Evolutionary conservation across 2,797 vertebrate genomes (phyloP), one percentile per base, ranked within the genome.

Genomic region (Lutjanus campechanus): DNA sequence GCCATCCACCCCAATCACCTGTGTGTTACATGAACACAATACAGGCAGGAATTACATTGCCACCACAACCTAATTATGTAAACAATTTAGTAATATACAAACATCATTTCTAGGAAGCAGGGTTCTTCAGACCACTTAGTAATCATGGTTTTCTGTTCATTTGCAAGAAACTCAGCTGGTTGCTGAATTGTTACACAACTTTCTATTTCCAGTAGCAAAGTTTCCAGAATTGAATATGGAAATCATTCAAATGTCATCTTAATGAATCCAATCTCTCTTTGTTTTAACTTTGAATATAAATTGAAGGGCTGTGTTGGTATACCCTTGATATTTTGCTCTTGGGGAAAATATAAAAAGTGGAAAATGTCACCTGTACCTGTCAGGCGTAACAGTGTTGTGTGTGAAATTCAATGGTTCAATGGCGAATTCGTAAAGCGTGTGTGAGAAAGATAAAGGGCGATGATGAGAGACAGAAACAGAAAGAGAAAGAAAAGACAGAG

Each of bases 311-410:
- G 15, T 55, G 15, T 63, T 64, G 11, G 40, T 78, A 22, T 69
- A 58, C 20, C 40, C 19, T 76, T 75, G 36, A 65, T 85, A 62
- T 78, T 84, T 79, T 64, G 29, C 68, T 80, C 60, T 20, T 8
- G 5, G 51, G 56, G 19, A 76, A 91, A 84, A 79, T 66, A 71
- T 29, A 25, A 82, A 89, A 80, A 62, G 82, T 76, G 36, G 43
- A 82, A 92, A 90, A 86, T 86, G 73, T 86, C 87, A 87, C 84
- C 73, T 77, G 79, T 70, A 55, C 71, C 82, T 85, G 79, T 85
- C 76, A 87, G 58, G 53, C 69, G 15, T 72, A 73, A 67, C 81
- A 65, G 76, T 69, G 77, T 77, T 83, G 73, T 76, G 81, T 79
- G 82, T 63, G 81, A 83, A 90, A 81, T 76, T 82, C 58, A 76